Conservation (phyloP, 2,113 vertebrate species). For the Empidonax traillii region DNA sequence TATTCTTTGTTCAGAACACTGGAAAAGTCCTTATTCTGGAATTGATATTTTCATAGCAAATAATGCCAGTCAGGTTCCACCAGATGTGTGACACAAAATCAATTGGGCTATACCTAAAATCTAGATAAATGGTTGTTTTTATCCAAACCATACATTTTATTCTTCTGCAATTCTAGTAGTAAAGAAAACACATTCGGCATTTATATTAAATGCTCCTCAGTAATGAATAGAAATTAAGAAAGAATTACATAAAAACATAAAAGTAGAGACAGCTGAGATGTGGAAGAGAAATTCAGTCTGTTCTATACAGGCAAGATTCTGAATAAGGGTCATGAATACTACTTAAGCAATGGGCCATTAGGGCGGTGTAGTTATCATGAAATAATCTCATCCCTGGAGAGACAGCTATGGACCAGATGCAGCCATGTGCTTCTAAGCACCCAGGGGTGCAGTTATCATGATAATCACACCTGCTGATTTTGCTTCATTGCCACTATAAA, state of each 20-base stretch:
- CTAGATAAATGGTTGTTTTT: not conserved
- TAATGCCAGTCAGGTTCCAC: not conserved
- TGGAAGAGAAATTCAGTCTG: not conserved
- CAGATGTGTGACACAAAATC: not conserved
- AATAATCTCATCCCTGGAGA: constrained; percentile 59
- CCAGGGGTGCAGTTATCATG: constrained; percentile 38
- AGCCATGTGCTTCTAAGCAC: constrained; percentile 42
- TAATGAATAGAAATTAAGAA: not conserved
- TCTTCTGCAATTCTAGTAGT: not conserved
- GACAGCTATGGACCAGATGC: constrained; percentile 50
- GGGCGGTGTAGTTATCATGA: constrained; percentile 7
- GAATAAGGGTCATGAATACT: constrained; percentile 42
- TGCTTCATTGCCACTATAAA: constrained; percentile 18
- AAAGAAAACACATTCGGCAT: not conserved
- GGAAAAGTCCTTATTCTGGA: not conserved
- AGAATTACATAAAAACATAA: not conserved
- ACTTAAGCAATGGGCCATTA: constrained; percentile 38
- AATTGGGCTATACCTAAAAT: not conserved
- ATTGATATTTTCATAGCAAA: not conserved
- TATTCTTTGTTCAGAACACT: not conserved
- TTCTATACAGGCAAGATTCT: not conserved
- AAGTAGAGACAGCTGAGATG: not conserved
- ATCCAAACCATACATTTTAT: not conserved
- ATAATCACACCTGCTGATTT: constrained; percentile 65
- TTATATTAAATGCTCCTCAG: not conserved